Evolutionary conservation across 1,140 invertebrate species (phyloP).

Genomic region (Panagrolaimus sp.): DNA sequence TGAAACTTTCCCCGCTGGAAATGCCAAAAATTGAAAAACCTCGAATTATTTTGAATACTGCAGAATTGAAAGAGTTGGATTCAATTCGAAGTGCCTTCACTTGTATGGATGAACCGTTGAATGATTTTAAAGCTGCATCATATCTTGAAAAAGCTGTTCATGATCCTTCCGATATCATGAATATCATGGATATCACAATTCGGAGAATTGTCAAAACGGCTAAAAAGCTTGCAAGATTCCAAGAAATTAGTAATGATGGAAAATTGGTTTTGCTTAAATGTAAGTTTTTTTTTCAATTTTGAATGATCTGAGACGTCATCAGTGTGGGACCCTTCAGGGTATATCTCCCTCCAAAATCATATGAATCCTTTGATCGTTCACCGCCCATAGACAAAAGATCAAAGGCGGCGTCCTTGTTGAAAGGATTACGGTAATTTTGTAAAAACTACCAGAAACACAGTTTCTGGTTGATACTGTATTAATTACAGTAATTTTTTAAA

Average conservation of each 20-base stretch:
- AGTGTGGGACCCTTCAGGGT: too few relatives aligned
- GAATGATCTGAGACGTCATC: too few relatives aligned
- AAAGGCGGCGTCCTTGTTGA: too few relatives aligned
- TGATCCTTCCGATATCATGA: conserved; percentile 50
- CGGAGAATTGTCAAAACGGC: conserved; percentile 54
- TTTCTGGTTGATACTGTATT: too few relatives aligned
- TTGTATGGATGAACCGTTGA: conserved; percentile 44
- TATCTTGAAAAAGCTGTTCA: conserved; percentile 33
- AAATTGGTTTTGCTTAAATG: conserved; percentile 65
- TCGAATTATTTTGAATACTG: conserved; percentile 32
- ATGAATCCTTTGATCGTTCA: too few relatives aligned
- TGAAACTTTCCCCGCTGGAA: background rate
- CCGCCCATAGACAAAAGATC: too few relatives aligned
- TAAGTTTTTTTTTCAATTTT: conserved; percentile 73
- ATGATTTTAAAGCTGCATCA: conserved; percentile 17
- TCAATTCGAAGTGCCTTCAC: conserved; percentile 38
- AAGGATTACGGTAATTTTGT: too few relatives aligned
- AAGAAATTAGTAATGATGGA: conserved; percentile 46
- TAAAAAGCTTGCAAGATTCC: conserved; percentile 50
- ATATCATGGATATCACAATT: conserved; percentile 56
- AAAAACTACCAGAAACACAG: too few relatives aligned
- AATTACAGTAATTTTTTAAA: too few relatives aligned
- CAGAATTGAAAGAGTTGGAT: conserved; percentile 41
- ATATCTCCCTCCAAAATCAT: too few relatives aligned
- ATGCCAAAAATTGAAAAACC: background rate